Evolutionary conservation across 2,797 vertebrate genomes (phyloP).

Genomic region (Silurus lanzhouensis): DNA sequence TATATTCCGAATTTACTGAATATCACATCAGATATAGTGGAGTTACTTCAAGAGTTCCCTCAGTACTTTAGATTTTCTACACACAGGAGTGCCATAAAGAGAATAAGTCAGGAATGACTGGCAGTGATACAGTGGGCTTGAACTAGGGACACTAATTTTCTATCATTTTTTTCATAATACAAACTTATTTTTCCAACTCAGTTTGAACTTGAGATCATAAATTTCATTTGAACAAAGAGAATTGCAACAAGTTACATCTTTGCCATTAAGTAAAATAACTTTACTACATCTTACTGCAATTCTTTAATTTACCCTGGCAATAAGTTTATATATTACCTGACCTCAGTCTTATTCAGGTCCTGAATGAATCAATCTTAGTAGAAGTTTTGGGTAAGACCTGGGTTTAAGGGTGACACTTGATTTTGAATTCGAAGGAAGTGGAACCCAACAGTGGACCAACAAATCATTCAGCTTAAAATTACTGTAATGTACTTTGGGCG

Average conservation of each 20-base stretch:
- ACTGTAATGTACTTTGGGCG: not conserved
- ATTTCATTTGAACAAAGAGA: not conserved
- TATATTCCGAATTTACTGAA: not conserved
- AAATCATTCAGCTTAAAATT: not conserved
- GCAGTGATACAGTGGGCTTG: not conserved
- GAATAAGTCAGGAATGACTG: slow-evolving; percentile 17
- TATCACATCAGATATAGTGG: not conserved
- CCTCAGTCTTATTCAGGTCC: not conserved
- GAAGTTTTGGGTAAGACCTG: not conserved
- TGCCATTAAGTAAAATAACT: not conserved
- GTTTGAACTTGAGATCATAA: not conserved
- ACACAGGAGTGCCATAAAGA: not conserved
- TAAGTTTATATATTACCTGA: not conserved
- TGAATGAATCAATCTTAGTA: not conserved
- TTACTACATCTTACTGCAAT: not conserved
- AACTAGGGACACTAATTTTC: not conserved
- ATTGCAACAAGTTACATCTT: not conserved
- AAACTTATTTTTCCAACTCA: not conserved
- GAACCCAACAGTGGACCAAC: not conserved
- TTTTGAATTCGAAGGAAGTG: not conserved
- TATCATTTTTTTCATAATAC: not conserved
- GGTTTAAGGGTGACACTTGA: no score
- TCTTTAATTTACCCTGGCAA: not conserved
- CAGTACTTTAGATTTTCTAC: not conserved
- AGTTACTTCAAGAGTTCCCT: not conserved